These are phyloP conservation scores for Papilio dardanus DNA, from an alignment of 1,140 invertebrate species.

Conservation along the genomic window DNA sequence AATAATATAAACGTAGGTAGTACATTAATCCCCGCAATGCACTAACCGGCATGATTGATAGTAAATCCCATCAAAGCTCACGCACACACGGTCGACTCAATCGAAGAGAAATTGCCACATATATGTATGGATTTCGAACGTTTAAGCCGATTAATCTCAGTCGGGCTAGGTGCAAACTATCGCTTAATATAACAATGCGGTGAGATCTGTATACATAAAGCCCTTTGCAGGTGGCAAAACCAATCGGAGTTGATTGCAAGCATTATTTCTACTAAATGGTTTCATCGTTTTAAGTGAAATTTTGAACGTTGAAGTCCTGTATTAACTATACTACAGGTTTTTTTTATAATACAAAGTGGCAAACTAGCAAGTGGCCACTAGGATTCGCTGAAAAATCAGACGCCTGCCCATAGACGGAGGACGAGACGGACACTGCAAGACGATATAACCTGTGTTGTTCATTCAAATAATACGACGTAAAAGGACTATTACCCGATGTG, in stretches of 20 bases:
- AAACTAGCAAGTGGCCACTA: too few species aligned
- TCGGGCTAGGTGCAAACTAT: neutral
- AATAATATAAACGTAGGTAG: conserved; percentile 4
- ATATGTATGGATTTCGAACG: neutral
- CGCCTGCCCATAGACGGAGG: neutral
- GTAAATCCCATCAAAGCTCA: conserved; percentile 8
- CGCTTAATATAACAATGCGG: neutral
- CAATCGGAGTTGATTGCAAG: neutral
- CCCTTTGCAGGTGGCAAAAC: neutral
- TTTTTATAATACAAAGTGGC: too few species aligned
- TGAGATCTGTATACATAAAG: neutral
- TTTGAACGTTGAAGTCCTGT: too few species aligned
- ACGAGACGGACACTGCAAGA: too few species aligned
- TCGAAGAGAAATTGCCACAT: neutral
- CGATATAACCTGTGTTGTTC: too few species aligned
- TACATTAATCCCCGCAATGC: neutral
- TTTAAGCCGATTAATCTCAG: conserved; percentile 12
- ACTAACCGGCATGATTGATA: neutral
- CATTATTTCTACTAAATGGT: neutral
- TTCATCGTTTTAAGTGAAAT: neutral
- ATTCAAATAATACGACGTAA: too few species aligned
- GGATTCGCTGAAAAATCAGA: too few species aligned
- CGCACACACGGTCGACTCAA: neutral
- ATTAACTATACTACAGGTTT: too few species aligned
- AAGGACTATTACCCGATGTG: too few species aligned